Base-by-base conservation (phyloP, 2,888 invertebrate genomes). In the Graphium colonna region DNA sequence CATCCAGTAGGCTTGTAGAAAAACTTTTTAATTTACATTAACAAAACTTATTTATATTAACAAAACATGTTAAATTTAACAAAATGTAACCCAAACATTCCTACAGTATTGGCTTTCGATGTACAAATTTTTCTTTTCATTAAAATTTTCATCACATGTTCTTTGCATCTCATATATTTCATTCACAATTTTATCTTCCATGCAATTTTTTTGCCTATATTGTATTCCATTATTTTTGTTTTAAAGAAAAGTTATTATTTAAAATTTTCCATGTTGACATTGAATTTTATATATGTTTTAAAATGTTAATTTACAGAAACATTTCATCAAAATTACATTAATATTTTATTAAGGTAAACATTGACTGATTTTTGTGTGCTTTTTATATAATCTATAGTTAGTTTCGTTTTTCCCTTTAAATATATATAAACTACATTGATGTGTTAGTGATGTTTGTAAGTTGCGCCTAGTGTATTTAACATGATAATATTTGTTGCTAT, bases 1-100 rank as follows among this genome's bases (percentile, higher is more conserved):
- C 85, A 84, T 86, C 86, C 80, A 80, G 79, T 82, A 78, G 79
- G 80, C 87, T 88, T 86, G 68, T 81, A 73, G 75, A 65, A 73
- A 86, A 87, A 82, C 82, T 83, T 79, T 56, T 55, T 59, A 65
- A 75, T 62, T 63, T 61, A 60, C 50, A 18, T 28, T 41, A 56
- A 51, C 61, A 54, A 54, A 53, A 60, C 62, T 52, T 60, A 60
- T 62, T 63, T 61, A 60, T 51, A 18, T 28, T 41, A 56, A 51
- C 61, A 54, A 54, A 53, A 60, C 52, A 57, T 41, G 41, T 36
- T 49, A 52, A 51, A 52, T 42, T 58, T 63, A 60, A 52, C 60
- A 63, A 51, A 59, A 63, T 64, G 58, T 63, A 71, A 73, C 65
- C 62, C 50, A 61, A 68, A 83, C 86, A 86, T 87, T 86, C 86